phyloP scores from a whole-genome alignment of 2,797 vertebrate species.

The Morelia viridis region DNA sequence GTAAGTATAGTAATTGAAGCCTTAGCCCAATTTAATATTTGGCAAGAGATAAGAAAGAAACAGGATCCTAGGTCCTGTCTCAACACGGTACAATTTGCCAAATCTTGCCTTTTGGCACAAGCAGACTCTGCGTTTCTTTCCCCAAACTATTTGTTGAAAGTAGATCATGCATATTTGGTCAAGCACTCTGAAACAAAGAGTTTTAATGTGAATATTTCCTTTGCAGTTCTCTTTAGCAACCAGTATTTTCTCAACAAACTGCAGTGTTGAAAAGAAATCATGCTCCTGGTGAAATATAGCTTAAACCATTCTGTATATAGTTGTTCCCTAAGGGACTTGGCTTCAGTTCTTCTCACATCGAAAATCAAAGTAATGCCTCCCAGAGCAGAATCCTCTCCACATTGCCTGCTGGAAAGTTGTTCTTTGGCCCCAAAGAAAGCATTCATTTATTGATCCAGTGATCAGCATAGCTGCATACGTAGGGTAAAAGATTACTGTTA shows the following conservation, averaged over 20 bases:
- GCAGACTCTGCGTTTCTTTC: not conserved
- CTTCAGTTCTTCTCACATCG: not conserved
- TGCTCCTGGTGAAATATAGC: not conserved
- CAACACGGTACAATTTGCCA: not conserved
- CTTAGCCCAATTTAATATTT: not conserved
- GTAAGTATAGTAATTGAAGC: not conserved
- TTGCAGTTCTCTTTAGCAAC: not conserved
- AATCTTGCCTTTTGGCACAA: not conserved
- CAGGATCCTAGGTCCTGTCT: not conserved
- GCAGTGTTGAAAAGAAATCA: not conserved
- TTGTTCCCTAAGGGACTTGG: not conserved
- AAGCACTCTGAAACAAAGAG: not conserved
- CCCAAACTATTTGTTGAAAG: not conserved
- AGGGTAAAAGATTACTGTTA: slow-evolving; percentile 19
- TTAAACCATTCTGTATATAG: not conserved
- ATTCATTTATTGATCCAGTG: not conserved
- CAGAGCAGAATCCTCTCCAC: not conserved
- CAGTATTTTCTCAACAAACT: not conserved
- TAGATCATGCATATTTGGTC: not conserved
- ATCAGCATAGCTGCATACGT: not conserved
- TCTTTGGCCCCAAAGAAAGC: not conserved
- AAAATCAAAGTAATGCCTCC: not conserved
- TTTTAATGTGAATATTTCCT: not conserved
- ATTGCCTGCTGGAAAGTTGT: not conserved
- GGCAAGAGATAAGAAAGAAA: not conserved